Conservation (phyloP, 2,113 vertebrate genomes). For the Steatornis caripensis region DNA sequence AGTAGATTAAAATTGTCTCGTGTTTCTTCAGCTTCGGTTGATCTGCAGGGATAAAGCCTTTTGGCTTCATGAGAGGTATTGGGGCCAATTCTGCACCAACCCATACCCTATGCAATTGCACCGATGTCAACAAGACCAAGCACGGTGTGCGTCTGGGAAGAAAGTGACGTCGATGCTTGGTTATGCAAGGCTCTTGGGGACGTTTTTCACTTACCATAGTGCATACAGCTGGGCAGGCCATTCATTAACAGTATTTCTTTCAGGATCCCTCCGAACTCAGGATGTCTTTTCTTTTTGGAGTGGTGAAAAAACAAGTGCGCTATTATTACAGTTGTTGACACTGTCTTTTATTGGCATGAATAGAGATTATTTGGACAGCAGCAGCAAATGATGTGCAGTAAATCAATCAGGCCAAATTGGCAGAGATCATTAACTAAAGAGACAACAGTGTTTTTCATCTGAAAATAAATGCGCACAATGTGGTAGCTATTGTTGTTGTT, state of each 20-base stretch:
- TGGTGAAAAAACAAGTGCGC: not conserved
- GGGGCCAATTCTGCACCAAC: not conserved
- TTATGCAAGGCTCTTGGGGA: constrained; percentile 2
- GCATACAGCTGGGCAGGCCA: constrained; percentile 29
- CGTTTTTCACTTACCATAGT: not conserved
- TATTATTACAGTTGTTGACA: constrained; percentile 52
- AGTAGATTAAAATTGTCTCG: not conserved
- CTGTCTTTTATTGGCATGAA: constrained; percentile 28
- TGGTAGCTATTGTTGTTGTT: constrained; percentile 33
- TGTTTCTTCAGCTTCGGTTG: not conserved
- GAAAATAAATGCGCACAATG: constrained; percentile 10
- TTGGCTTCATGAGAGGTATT: not conserved
- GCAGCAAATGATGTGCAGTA: constrained; percentile 30
- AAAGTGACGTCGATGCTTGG: accelerated
- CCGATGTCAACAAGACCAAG: not conserved
- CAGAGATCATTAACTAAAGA: constrained; percentile 22
- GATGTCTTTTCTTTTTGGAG: constrained; percentile 45
- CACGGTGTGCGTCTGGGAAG: not conserved
- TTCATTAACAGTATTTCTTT: constrained; percentile 54
- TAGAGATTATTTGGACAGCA: constrained; percentile 51
- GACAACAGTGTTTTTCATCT: constrained; percentile 37
- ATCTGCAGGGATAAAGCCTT: not conserved
- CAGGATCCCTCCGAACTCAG: constrained; percentile 33
- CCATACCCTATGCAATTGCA: not conserved
- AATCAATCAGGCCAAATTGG: constrained; percentile 50